A percentile compares a stretch with the other conserved stretches of the same genome.
phyloP scores from a whole-genome alignment of 2,888 invertebrate genomes.

The Ypsolopha scabrella region DNA sequence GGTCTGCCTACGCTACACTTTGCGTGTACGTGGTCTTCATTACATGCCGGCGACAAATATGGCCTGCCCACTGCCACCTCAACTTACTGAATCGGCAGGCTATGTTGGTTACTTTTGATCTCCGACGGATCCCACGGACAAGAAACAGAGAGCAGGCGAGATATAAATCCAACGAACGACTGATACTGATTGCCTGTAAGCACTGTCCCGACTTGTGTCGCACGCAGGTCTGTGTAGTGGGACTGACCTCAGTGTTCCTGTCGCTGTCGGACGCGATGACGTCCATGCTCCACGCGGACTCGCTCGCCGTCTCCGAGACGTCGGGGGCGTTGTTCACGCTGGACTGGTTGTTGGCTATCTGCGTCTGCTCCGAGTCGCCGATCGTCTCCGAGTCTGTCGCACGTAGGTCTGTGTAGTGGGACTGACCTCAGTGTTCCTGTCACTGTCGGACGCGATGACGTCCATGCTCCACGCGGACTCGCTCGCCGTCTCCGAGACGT shows the following conservation, averaged over 20 bases:
- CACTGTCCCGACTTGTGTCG: too few species aligned
- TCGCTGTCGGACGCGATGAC: slow-evolving; percentile 94
- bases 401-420: slow-evolving; percentile 84
- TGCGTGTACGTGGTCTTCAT: too few species aligned
- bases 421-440: slow-evolving; percentile 85
- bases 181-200: too few species aligned
- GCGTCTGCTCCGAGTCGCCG: slow-evolving; percentile 76
- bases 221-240: neutral
- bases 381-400: slow-evolving; percentile 96
- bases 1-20: too few species aligned
- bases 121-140: too few species aligned
- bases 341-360: slow-evolving; percentile 31
- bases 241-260: slow-evolving; percentile 82
- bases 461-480: slow-evolving; percentile 98
- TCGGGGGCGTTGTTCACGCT: slow-evolving; percentile 69
- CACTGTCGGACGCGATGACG: slow-evolving; percentile 93
- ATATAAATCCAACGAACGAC: too few species aligned
- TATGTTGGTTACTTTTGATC: too few species aligned
- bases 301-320: slow-evolving; percentile 92
- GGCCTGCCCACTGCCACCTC: too few species aligned
- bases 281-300: slow-evolving; percentile 97
- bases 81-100: too few species aligned
- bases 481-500: slow-evolving; percentile 92
- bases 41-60: too few species aligned
- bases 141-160: too few species aligned